Conservation (phyloP, 2,113 vertebrate genomes). For the Ptilorrhoa leucosticta region DNA sequence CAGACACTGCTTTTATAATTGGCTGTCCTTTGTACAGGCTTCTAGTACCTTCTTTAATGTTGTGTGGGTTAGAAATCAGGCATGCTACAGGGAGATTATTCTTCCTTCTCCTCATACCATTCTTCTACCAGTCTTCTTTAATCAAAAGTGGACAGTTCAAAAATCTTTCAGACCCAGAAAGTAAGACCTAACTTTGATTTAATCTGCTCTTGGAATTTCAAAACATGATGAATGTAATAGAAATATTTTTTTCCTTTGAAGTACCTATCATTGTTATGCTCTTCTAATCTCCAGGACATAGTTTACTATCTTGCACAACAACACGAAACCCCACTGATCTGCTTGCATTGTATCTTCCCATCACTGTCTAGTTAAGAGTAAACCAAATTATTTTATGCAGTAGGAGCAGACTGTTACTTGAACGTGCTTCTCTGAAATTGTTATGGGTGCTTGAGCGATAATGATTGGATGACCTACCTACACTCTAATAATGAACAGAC, state of each 20-base stretch:
- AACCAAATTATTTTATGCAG: not conserved
- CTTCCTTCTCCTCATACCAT: not conserved
- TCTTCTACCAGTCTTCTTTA: not conserved
- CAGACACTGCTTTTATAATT: not conserved
- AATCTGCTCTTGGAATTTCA: not conserved
- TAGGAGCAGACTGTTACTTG: not conserved
- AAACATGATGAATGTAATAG: not conserved
- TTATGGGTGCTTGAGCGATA: conserved; percentile 29
- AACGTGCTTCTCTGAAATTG: not conserved
- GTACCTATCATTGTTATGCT: not conserved
- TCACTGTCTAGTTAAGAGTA: not conserved
- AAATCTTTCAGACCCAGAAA: not conserved
- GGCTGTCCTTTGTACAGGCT: not conserved
- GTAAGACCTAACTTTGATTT: not conserved
- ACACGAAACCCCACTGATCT: not conserved
- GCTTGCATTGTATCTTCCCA: not conserved
- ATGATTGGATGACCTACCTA: conserved; percentile 50
- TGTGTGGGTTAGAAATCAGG: not conserved
- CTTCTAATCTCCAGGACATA: not conserved
- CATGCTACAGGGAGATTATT: not conserved
- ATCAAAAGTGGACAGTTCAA: not conserved
- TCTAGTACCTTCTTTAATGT: not conserved
- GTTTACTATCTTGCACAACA: not conserved
- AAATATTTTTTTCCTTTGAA: not conserved
- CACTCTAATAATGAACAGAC: conserved; percentile 44